Percentiles rank a stretch among this genome's conserved stretches.
These are phyloP conservation scores for Steinernema carpocapsae DNA, from an alignment of 2,888 invertebrate genomes.

Conservation along the genomic window DNA sequence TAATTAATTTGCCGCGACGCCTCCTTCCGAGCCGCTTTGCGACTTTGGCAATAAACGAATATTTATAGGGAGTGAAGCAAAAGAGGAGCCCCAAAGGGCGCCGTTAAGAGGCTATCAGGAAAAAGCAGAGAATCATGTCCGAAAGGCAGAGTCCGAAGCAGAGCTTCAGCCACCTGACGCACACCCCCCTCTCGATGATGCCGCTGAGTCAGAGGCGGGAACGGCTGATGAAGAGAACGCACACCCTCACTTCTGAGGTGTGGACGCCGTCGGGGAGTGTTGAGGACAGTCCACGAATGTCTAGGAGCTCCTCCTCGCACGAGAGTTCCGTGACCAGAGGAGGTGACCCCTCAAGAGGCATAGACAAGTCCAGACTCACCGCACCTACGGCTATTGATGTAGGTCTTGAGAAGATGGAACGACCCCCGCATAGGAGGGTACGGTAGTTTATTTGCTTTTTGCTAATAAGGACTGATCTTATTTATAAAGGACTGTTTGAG, in stretches of 20 bases:
- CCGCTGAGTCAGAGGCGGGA: constrained; percentile 43
- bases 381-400: constrained; percentile 52
- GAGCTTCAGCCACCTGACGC: constrained; percentile 7
- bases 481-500: no score
- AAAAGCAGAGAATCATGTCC: not conserved
- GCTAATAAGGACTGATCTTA: not conserved
- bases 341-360: no score
- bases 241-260: constrained; percentile 50
- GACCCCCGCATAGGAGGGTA: constrained; percentile 58
- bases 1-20: constrained; percentile 16
- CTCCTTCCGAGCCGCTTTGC: not conserved
- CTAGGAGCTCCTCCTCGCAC: constrained; percentile 37
- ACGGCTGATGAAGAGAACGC: constrained; percentile 55
- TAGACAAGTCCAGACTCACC: constrained; percentile 50
- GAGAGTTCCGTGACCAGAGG: constrained; percentile 38
- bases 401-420: constrained; percentile 51
- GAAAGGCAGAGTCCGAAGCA: constrained; percentile 19
- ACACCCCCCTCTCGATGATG: constrained; percentile 29
- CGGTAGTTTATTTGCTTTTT: constrained; percentile 27
- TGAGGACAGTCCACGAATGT: constrained; percentile 18
- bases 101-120: not conserved
- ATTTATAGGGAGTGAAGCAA: not conserved
- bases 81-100: not conserved
- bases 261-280: constrained; percentile 38
- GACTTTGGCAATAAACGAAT: constrained; percentile 18